Evolutionary conservation across 2,888 invertebrate species (phyloP).

Genomic region (Myopa tessellatipennis): DNA sequence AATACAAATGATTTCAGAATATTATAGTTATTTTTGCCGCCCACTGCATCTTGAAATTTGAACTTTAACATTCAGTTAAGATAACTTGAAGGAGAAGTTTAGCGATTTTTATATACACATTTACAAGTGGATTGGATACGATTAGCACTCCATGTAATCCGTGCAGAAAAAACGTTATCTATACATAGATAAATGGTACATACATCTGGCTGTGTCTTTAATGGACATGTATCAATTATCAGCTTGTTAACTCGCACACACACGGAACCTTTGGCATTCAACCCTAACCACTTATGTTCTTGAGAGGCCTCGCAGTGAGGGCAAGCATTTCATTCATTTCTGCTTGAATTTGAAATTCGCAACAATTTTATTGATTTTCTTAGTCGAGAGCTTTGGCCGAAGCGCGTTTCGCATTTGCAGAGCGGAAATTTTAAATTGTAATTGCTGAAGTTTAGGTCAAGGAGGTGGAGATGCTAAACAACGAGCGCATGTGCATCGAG

Average conservation of each 20-base stretch:
- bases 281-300: not conserved
- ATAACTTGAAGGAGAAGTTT: too few relatives aligned
- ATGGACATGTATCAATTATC: conserved; percentile 9
- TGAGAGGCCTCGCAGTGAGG: not conserved
- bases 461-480: conserved; percentile 2
- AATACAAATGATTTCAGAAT: too few relatives aligned
- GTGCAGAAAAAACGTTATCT: too few relatives aligned
- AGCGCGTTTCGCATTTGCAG: conserved; percentile 5
- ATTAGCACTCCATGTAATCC: too few relatives aligned
- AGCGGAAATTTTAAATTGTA: conserved; percentile 16
- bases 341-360: conserved; percentile 9
- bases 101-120: too few relatives aligned
- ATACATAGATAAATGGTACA: not conserved
- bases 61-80: too few relatives aligned
- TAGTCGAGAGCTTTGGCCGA: conserved; percentile 8
- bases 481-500: conserved; percentile 23
- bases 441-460: conserved; percentile 14
- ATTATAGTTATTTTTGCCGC: too few relatives aligned
- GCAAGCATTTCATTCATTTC: conserved; percentile 9
- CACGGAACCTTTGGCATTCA: not conserved
- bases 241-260: not conserved
- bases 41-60: too few relatives aligned
- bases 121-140: too few relatives aligned
- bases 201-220: not conserved
- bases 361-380: conserved; percentile 31